Evolutionary conservation across 1,140 invertebrate species (phyloP).

Genomic region (Harlomillsia oculata): DNA sequence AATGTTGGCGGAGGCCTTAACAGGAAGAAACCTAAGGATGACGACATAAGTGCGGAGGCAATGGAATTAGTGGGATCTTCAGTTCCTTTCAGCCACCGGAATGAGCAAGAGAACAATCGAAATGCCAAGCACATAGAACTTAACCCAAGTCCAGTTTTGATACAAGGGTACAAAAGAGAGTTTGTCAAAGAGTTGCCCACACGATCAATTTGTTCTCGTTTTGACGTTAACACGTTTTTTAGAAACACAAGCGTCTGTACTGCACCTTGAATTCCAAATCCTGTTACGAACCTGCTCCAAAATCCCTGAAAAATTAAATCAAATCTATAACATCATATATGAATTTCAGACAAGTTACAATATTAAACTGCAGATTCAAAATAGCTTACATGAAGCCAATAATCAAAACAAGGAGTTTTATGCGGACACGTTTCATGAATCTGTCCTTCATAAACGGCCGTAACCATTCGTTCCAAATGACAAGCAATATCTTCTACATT

Average conservation of each 20-base stretch:
- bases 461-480: conserved; percentile 34
- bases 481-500: conserved; percentile 34
- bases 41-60: conserved; percentile 29
- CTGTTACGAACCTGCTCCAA: conserved; percentile 26
- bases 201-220: background rate
- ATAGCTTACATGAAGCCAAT: conserved; percentile 29
- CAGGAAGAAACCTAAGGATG: conserved; percentile 26
- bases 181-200: background rate
- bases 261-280: conserved; percentile 30
- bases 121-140: conserved; percentile 31
- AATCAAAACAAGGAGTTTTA: conserved; percentile 32
- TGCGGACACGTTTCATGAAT: conserved; percentile 33
- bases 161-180: conserved; percentile 16
- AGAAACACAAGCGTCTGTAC: conserved; percentile 11
- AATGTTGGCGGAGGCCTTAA: conserved; percentile 28
- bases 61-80: conserved; percentile 26
- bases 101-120: conserved; percentile 32
- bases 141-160: conserved; percentile 28
- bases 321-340: background rate
- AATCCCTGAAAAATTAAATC: conserved; percentile 24
- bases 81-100: conserved; percentile 33
- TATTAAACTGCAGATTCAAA: background rate
- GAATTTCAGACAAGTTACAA: conserved; percentile 3
- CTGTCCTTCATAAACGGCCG: conserved; percentile 28
- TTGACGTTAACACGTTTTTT: conserved; percentile 1